These are phyloP conservation scores for Bombylius discolor DNA, from an alignment of 2,888 invertebrate species.

Conservation along the genomic window DNA sequence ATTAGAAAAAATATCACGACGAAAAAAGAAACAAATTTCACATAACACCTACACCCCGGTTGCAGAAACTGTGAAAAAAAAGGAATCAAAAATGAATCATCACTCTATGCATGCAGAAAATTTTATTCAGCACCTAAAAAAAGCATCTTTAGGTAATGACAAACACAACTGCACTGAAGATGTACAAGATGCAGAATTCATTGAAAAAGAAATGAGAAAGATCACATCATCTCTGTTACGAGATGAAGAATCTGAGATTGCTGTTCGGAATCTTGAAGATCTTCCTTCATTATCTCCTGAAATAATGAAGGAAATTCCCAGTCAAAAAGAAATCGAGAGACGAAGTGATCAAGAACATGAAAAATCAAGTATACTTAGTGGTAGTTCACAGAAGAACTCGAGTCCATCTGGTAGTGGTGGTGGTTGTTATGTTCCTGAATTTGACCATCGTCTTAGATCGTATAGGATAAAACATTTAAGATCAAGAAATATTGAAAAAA, in stretches of 20 bases:
- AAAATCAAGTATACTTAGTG: constrained; percentile 13
- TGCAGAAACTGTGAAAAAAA: constrained; percentile 29
- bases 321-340: constrained; percentile 11
- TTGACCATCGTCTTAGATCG: background rate
- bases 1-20: constrained; percentile 23
- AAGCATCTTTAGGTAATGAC: background rate
- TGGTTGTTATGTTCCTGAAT: constrained; percentile 10
- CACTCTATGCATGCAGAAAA: constrained; percentile 5
- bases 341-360: constrained; percentile 12
- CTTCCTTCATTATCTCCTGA: constrained; percentile 13
- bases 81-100: constrained; percentile 30
- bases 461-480: background rate
- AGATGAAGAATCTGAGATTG: background rate
- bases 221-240: constrained; percentile 11
- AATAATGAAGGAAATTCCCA: constrained; percentile 10
- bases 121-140: constrained; percentile 6
- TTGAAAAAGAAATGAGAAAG: constrained; percentile 16
- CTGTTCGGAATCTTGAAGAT: constrained; percentile 2
- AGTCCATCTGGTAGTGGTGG: constrained; percentile 12
- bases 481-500: background rate
- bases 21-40: constrained; percentile 12
- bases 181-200: constrained; percentile 6
- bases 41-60: background rate
- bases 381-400: constrained; percentile 10
- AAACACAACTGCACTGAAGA: background rate